Conservation (phyloP, 2,888 invertebrate genomes). For the Drosophila planitibia region DNA sequence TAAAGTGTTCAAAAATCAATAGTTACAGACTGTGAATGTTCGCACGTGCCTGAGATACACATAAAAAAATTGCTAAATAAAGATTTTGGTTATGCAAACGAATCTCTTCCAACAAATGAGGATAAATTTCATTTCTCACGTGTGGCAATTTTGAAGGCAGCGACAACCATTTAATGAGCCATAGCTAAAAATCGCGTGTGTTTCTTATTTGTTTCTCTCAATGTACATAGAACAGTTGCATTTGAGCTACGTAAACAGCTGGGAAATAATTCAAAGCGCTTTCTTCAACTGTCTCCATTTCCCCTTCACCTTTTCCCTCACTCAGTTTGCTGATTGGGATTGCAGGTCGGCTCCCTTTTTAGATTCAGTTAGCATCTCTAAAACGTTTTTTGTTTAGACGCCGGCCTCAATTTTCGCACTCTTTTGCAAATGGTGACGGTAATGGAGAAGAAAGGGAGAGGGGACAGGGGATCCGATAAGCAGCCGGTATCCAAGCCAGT, state of each 20-base stretch:
- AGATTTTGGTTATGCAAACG: conserved; percentile 56
- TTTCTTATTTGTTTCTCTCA: not conserved
- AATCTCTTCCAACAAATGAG: conserved; percentile 2
- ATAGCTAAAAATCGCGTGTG: not conserved
- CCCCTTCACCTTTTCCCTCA: not conserved
- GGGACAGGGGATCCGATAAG: not conserved
- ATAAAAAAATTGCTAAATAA: not conserved
- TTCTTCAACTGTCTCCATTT: not conserved
- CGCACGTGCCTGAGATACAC: conserved; percentile 30
- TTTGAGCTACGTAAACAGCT: not conserved
- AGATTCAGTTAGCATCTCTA: conserved; percentile 4
- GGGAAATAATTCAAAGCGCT: not conserved
- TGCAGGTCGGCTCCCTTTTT: not conserved
- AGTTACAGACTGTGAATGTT: not conserved
- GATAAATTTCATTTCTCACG: conserved; percentile 14
- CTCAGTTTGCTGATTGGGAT: not conserved
- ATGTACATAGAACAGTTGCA: conserved; percentile 1
- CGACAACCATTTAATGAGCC: not conserved
- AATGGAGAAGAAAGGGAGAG: not conserved
- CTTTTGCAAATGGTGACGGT: conserved; percentile 23
- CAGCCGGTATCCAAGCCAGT: conserved; percentile 4
- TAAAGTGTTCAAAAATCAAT: conserved; percentile 14
- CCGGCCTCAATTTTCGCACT: conserved; percentile 53
- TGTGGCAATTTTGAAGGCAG: conserved; percentile 1
- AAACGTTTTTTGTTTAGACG: conserved; percentile 36